A percentile compares a stretch with the other conserved stretches of the same genome.
These are phyloP conservation scores for Amazona vittata DNA, from an alignment of 2,113 vertebrate genomes.

Conservation along the genomic window DNA sequence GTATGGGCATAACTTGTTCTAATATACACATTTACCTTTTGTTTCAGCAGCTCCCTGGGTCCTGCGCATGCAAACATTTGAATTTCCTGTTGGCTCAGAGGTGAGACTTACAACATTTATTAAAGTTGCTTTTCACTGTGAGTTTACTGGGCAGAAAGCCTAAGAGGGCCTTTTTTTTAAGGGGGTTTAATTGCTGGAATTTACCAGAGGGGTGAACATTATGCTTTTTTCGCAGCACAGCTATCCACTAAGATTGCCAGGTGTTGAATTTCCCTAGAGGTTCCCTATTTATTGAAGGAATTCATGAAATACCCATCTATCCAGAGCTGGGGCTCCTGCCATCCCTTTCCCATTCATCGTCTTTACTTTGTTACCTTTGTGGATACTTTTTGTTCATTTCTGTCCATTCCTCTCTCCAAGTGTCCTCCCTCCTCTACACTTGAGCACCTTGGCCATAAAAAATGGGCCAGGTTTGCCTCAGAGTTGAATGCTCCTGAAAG, in stretches of 20 bases:
- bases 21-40: constrained; percentile 71
- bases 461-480: background rate
- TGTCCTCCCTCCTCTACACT: background rate
- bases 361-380: constrained; percentile 9
- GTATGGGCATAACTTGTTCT: constrained; percentile 41
- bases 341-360: background rate
- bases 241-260: constrained; percentile 72
- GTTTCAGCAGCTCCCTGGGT: constrained; percentile 73
- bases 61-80: constrained; percentile 74
- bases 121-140: constrained; percentile 77
- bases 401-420: background rate
- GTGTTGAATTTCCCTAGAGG: constrained; percentile 54
- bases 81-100: constrained; percentile 84
- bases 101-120: constrained; percentile 83
- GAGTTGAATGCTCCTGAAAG: background rate
- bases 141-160: constrained; percentile 80
- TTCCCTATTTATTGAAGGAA: constrained; percentile 44
- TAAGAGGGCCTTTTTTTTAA: constrained; percentile 64
- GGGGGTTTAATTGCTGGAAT: constrained; percentile 76
- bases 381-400: constrained; percentile 16
- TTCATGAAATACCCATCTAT: constrained; percentile 44
- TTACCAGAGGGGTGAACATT: constrained; percentile 69
- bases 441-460: background rate
- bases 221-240: constrained; percentile 60
- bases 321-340: background rate